Evolutionary conservation across 2,797 vertebrate genomes (phyloP).

Genomic region (Mormyrops attenuatus): DNA sequence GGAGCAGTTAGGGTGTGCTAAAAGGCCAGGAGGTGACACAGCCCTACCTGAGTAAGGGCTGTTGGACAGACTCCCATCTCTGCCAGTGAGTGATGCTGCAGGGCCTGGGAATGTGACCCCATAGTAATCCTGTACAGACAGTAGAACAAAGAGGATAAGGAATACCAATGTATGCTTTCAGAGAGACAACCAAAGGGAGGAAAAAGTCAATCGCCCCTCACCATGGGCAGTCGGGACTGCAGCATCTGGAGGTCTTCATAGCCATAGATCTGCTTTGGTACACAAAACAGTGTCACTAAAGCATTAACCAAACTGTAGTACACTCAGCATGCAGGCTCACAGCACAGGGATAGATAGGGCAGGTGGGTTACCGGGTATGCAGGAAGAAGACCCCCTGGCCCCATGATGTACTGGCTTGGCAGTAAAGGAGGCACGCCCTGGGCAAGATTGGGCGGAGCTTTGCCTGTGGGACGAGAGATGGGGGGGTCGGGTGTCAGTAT

Average conservation of each 20-base stretch:
- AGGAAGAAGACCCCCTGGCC: conserved; percentile 92
- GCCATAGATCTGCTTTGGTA: conserved; percentile 85
- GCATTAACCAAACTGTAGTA: background rate
- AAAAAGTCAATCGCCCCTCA: conserved; percentile 49
- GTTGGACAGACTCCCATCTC: conserved; percentile 81
- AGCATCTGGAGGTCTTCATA: conserved; percentile 96
- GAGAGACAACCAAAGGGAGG: background rate
- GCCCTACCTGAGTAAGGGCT: conserved; percentile 84
- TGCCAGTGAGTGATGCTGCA: conserved; percentile 75
- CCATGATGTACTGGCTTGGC: conserved; percentile 96
- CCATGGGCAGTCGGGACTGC: conserved; percentile 90
- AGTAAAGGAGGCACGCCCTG: conserved; percentile 89
- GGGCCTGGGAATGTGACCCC: conserved; percentile 92
- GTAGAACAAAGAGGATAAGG: background rate
- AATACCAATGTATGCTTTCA: background rate
- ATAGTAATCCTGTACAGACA: conserved; percentile 80
- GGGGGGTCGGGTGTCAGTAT: conserved; percentile 3
- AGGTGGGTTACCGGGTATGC: conserved; percentile 85
- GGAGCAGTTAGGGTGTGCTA: background rate
- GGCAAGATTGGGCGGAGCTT: conserved; percentile 89
- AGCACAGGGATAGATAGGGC: background rate
- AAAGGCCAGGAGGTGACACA: background rate
- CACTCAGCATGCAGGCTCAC: background rate
- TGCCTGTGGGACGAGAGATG: conserved; percentile 64
- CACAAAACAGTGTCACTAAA: conserved; percentile 20